Percentiles rank a stretch among this genome's conserved stretches.
Conservation (phyloP, 64 coral and sea anemone genomes). For the Stichodactyla helianthus region DNA sequence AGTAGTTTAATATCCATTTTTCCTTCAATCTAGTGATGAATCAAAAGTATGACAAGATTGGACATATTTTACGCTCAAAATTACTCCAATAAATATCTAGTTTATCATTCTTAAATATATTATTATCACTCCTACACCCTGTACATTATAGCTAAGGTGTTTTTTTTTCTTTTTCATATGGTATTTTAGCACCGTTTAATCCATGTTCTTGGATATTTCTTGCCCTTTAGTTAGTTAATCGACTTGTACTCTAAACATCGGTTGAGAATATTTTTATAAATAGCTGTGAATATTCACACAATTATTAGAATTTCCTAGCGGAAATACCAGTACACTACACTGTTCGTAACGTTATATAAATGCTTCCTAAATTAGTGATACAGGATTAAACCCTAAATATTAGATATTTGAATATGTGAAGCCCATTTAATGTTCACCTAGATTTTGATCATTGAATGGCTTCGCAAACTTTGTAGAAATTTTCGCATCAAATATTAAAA, state of each 20-base stretch:
- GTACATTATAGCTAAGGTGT: not conserved
- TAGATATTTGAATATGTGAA: not conserved
- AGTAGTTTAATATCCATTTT: constrained; percentile 8
- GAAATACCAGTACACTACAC: not conserved
- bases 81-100: not conserved
- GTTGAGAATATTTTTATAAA: not conserved
- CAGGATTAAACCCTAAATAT: not conserved
- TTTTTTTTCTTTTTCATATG: not conserved
- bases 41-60: constrained; percentile 4
- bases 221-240: not conserved
- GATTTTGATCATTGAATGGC: not conserved
- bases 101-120: not conserved
- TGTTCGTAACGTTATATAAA: not conserved
- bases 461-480: not conserved
- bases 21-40: not conserved
- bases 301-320: not conserved
- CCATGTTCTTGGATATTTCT: not conserved
- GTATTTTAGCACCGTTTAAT: not conserved
- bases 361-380: not conserved
- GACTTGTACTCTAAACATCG: not conserved
- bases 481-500: constrained; percentile 8
- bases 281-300: not conserved
- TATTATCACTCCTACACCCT: not conserved
- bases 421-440: not conserved
- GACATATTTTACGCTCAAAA: not conserved